Evolutionary conservation across 35 echinoderm and acorn worm genomes (phyloP).

Genomic region (Stichopus chloronotus): DNA sequence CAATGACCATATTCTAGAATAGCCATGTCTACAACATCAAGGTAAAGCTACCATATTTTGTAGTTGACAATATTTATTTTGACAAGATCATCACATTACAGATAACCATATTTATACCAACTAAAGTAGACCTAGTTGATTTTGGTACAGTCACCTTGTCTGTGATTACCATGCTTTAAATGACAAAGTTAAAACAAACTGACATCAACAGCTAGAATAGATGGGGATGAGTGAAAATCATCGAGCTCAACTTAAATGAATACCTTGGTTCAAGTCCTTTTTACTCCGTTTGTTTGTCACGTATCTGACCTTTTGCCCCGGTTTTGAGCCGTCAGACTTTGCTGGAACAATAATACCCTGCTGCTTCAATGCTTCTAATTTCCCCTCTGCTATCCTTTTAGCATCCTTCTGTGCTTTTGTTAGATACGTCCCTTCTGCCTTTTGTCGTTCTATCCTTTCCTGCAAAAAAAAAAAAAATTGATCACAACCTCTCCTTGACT

Average conservation of each 20-base stretch:
- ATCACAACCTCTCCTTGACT: not conserved
- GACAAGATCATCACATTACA: no score
- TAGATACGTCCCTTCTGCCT: conserved; percentile 85
- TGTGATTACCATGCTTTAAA: no score
- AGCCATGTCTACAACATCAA: no score
- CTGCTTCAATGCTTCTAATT: conserved; percentile 73
- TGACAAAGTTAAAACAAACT: no score
- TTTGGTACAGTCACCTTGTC: no score
- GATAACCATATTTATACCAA: no score
- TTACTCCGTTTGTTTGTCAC: conserved; percentile 68
- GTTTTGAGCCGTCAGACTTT: conserved; percentile 64
- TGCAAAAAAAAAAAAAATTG: conserved; percentile 16
- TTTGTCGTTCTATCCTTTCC: conserved; percentile 81
- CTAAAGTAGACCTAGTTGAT: no score
- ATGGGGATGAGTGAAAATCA: no score
- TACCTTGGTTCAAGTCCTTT: conserved; percentile 35
- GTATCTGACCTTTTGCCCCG: conserved; percentile 66
- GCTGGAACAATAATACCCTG: conserved; percentile 85
- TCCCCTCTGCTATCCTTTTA: conserved; percentile 74
- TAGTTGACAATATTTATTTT: no score
- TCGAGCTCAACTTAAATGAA: not conserved
- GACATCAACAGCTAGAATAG: no score
- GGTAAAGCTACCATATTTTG: no score
- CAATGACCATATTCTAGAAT: no score
- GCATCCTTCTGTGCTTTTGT: conserved; percentile 81